Evolutionary conservation across 64 coral and sea anemone genomes (phyloP).

Genomic region (Porites australiensis): DNA sequence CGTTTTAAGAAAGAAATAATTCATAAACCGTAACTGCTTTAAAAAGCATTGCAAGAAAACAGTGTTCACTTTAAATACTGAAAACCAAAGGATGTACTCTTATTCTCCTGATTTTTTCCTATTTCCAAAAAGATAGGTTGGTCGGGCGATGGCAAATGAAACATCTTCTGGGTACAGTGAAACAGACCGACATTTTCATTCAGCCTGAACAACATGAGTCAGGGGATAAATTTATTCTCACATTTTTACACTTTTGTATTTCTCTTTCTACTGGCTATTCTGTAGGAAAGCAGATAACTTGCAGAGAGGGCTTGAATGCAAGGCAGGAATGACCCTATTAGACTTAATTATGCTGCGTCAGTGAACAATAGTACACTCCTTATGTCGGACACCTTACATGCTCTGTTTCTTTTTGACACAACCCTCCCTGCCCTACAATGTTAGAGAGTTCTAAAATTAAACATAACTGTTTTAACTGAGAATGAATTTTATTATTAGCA

Average conservation of each 20-base stretch:
- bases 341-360: constrained; percentile 7
- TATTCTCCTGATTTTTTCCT: constrained; percentile 5
- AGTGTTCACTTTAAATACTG: constrained; percentile 3
- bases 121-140: not conserved
- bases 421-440: constrained; percentile 9
- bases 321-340: constrained; percentile 14
- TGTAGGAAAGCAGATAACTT: constrained; percentile 4
- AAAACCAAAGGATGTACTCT: constrained; percentile 11
- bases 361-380: constrained; percentile 3
- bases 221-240: constrained; percentile 8
- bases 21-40: constrained; percentile 11
- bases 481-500: constrained; percentile 17
- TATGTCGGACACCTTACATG: constrained; percentile 10
- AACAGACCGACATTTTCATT: not conserved
- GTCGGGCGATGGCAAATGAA: not conserved
- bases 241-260: not conserved
- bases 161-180: not conserved
- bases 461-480: constrained; percentile 8
- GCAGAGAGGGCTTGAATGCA: constrained; percentile 13
- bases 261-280: constrained; percentile 11
- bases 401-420: constrained; percentile 14
- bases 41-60: constrained; percentile 12
- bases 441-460: constrained; percentile 13
- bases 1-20: constrained; percentile 1
- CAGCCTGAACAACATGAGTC: constrained; percentile 4